Conservation (phyloP, 2,888 invertebrate genomes). For the Aethes cnicana region DNA sequence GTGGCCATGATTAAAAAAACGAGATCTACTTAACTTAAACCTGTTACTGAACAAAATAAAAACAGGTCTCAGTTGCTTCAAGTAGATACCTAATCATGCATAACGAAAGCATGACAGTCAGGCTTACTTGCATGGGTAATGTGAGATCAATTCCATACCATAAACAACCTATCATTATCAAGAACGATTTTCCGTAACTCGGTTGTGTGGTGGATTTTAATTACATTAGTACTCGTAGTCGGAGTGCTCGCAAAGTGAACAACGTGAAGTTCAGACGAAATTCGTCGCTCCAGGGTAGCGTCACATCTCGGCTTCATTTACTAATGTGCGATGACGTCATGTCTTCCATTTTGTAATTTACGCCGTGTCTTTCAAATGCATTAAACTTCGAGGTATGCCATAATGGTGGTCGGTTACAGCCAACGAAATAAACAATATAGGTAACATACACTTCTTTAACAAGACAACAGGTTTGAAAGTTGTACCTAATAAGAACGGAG, state of each 20-base stretch:
- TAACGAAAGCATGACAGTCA: too few relatives aligned
- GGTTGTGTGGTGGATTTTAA: slow-evolving; percentile 47
- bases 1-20: too few relatives aligned
- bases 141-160: slow-evolving; percentile 15
- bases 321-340: slow-evolving; percentile 27
- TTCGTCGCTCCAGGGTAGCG: slow-evolving; percentile 37
- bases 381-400: neutral
- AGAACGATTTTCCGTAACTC: slow-evolving; percentile 32
- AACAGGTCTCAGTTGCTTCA: too few relatives aligned
- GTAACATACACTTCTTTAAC: too few relatives aligned
- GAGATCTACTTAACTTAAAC: too few relatives aligned
- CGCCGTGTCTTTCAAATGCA: neutral
- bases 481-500: too few relatives aligned
- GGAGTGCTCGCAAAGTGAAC: slow-evolving; percentile 36
- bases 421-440: too few relatives aligned
- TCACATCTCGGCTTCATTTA: slow-evolving; percentile 32
- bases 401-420: too few relatives aligned
- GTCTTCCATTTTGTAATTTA: slow-evolving; percentile 13
- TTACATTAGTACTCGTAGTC: slow-evolving; percentile 46
- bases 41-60: too few relatives aligned
- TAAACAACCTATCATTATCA: slow-evolving; percentile 20
- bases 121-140: too few relatives aligned
- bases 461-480: too few relatives aligned
- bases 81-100: too few relatives aligned
- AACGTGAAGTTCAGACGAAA: slow-evolving; percentile 35